Conservation (phyloP, 2,113 vertebrate species). For the Tetrax tetrax region DNA sequence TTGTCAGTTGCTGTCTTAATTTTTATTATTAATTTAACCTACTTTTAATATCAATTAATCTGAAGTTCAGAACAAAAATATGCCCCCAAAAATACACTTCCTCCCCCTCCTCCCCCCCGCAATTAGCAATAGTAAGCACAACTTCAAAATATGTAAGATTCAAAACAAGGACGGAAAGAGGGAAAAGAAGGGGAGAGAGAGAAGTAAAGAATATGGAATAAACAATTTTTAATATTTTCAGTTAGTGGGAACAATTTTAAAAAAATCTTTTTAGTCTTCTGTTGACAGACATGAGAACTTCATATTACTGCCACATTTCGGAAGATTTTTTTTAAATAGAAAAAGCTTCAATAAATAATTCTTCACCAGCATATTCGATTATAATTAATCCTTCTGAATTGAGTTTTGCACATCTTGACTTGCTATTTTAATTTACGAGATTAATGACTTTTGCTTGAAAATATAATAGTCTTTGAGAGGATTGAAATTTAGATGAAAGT, state of each 20-base stretch:
- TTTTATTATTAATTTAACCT: not conserved
- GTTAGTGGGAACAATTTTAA: not conserved
- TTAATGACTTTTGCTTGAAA: slow-evolving; percentile 6
- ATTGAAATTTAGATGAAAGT: not conserved
- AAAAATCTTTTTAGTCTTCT: not conserved
- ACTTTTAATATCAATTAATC: not conserved
- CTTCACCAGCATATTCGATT: not conserved
- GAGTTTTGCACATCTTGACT: not conserved
- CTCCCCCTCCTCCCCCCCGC: rapidly evolving
- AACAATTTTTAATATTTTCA: slow-evolving; percentile 40
- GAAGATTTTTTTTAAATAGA: not conserved
- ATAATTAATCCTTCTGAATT: not conserved
- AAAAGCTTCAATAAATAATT: not conserved
- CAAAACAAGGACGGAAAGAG: slow-evolving; percentile 11
- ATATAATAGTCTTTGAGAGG: not conserved
- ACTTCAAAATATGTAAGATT: not conserved
- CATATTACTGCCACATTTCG: not conserved
- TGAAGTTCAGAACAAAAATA: not conserved
- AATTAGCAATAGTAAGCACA: not conserved
- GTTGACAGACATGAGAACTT: not conserved
- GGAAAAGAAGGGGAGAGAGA: not conserved
- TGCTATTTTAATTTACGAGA: not conserved
- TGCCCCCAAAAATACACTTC: too few species aligned
- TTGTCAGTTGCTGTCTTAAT: not conserved
- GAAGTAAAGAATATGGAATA: not conserved